Conservation (phyloP, 2,113 vertebrate genomes). For the Pygoscelis adeliae region DNA sequence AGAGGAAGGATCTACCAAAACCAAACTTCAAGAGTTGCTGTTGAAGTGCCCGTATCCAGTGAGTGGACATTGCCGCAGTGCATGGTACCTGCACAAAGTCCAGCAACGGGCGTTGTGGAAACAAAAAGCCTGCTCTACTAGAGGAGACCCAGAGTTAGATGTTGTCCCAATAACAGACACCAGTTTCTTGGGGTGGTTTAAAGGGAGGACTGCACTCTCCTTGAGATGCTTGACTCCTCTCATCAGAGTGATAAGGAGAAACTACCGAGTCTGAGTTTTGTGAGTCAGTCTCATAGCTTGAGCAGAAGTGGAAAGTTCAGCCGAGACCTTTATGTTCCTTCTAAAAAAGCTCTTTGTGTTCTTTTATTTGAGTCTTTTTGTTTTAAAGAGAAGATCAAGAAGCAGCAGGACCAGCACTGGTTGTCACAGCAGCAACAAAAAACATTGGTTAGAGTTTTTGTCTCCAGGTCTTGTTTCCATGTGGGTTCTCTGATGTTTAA, state of each 20-base stretch:
- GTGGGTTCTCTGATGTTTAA: not conserved
- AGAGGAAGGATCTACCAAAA: not conserved
- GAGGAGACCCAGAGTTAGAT: not conserved
- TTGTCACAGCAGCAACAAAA: not conserved
- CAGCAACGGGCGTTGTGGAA: not conserved
- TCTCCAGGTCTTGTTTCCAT: not conserved
- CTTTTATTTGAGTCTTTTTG: not conserved
- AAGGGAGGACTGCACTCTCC: not conserved
- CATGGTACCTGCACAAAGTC: not conserved
- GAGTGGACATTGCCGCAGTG: not conserved
- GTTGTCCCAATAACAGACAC: not conserved
- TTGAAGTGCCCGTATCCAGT: not conserved
- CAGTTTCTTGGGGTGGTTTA: not conserved
- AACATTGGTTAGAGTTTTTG: not conserved
- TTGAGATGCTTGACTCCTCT: not conserved
- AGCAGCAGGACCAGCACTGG: not conserved
- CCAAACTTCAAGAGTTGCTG: not conserved
- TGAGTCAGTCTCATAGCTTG: not conserved
- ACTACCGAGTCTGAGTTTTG: not conserved
- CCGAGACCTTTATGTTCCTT: not conserved
- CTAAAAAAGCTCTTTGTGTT: not conserved
- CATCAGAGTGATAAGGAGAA: not conserved
- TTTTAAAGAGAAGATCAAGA: not conserved
- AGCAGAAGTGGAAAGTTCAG: not conserved
- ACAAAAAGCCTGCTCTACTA: not conserved